Base-by-base conservation (phyloP, 2,113 vertebrate genomes). In the Tenrec ecaudatus region DNA sequence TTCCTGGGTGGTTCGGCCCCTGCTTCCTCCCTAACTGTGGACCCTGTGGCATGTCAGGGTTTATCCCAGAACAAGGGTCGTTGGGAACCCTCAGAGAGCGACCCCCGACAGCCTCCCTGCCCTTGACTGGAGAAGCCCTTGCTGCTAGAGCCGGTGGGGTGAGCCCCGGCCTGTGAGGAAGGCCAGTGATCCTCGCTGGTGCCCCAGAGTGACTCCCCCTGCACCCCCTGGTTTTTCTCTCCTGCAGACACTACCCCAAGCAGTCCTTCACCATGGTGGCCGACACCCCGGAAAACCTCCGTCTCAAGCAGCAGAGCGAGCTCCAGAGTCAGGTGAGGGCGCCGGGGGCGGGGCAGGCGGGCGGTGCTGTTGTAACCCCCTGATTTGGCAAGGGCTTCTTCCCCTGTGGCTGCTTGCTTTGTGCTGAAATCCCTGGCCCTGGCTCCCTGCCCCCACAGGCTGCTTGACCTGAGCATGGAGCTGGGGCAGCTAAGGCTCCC, bases 251-350 rank as follows among this genome's bases (percentile, higher is more conserved):
- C 98, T 99, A 99, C 98, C 99, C 99, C 86, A 99, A 99, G 98
- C 98, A 99, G 93, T 98, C 98, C 94, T 99, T 99, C 98, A 99
- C 99, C 97, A 98, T 98, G 94, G 99, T 99, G 98, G 99, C 99
- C 6, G 99, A 99, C 97, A 99, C 99, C 89, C 99, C 99, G 2
- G 99, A 99, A 98, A 99, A 99, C 97, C 98, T 99, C 96, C 99
- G 99, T 31, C 99, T 99, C 88, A 99, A 99, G 98, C 98, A 99
- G 97, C 99, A 99, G 98, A 99, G 98, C 4, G 98, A 99, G 98
- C 99, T 99, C 90, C 99, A 99, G 98, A 99, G 99, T 98, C 98
- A 99, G 98, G 99, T 99, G 98, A 98, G 95, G 60, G 0, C n/a
- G n/a, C n/a, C n/a, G n/a, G n/a, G n/a, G n/a, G n/a, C n/a, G 47